phyloP scores from a whole-genome alignment of 2,888 invertebrate genomes.

The Antheraea assamensis region DNA sequence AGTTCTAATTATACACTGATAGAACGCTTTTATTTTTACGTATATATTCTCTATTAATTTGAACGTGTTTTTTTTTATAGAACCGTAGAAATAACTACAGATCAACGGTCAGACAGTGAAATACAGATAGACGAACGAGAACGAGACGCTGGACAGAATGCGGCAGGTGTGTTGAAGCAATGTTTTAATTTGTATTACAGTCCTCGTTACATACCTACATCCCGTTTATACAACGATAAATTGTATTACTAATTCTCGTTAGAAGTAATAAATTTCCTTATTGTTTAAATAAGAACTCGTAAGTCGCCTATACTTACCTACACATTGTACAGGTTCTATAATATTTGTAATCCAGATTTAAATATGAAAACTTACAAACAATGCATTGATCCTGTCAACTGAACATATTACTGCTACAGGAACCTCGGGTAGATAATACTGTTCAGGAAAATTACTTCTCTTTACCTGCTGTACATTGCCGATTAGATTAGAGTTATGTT shows the following conservation, averaged over 20 bases:
- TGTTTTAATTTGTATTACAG: background rate
- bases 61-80: constrained; percentile 43
- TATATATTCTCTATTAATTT: background rate
- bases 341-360: background rate
- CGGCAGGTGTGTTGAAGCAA: constrained; percentile 55
- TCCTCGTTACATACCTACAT: background rate
- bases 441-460: background rate
- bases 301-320: background rate
- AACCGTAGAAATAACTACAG: constrained; percentile 65
- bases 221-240: background rate
- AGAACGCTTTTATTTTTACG: background rate
- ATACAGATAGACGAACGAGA: constrained; percentile 73
- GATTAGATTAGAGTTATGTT: background rate
- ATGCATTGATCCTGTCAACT: background rate
- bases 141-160: constrained; percentile 63
- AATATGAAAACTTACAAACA: background rate
- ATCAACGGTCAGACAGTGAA: constrained; percentile 61
- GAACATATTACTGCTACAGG: background rate
- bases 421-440: background rate
- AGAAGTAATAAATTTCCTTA: background rate
- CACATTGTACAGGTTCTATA: background rate
- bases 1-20: background rate
- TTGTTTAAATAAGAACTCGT: background rate
- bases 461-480: background rate
- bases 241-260: background rate